Evolutionary conservation across 2,113 vertebrate genomes (phyloP).

Genomic region (Hyaena hyaena): DNA sequence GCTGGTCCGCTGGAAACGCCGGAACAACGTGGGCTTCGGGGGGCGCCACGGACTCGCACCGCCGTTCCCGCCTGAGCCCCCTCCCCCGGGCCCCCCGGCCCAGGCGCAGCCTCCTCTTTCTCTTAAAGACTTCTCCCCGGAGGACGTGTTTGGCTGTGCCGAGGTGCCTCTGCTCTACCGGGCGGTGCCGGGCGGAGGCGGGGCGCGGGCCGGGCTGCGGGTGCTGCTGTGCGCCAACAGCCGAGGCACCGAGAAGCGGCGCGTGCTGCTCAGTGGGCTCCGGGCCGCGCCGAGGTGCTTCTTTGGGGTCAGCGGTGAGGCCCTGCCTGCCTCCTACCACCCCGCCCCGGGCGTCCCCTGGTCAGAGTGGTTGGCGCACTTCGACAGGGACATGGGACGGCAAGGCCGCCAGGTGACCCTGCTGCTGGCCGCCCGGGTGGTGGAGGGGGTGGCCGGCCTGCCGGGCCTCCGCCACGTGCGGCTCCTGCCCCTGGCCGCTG

Average conservation of each 20-base stretch:
- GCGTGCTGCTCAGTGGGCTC: constrained; percentile 54
- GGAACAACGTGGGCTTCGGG: constrained; percentile 78
- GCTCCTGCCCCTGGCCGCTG: constrained; percentile 68
- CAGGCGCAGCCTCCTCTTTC: constrained; percentile 56
- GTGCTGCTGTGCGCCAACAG: constrained; percentile 78
- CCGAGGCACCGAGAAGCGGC: constrained; percentile 73
- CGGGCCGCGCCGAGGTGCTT: constrained; percentile 58
- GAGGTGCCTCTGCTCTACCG: constrained; percentile 76
- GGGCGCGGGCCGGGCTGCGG: not conserved
- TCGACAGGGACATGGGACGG: constrained; percentile 77
- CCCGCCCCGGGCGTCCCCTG: constrained; percentile 68
- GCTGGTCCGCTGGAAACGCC: constrained; percentile 82
- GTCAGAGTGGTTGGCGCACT: constrained; percentile 74
- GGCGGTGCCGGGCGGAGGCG: constrained; percentile 39
- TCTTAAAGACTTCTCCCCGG: constrained; percentile 75
- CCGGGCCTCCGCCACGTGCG: constrained; percentile 64
- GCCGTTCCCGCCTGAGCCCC: not conserved
- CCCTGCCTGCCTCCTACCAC: constrained; percentile 75
- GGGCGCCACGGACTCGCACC: constrained; percentile 16
- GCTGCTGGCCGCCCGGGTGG: constrained; percentile 60
- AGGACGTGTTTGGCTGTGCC: constrained; percentile 74
- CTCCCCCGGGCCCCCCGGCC: not conserved
- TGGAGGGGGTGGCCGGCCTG: constrained; percentile 4
- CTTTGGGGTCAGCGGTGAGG: constrained; percentile 66
- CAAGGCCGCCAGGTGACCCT: constrained; percentile 76